Evolutionary conservation across 1,140 invertebrate species (phyloP).

Genomic region (Amyelois transitella): DNA sequence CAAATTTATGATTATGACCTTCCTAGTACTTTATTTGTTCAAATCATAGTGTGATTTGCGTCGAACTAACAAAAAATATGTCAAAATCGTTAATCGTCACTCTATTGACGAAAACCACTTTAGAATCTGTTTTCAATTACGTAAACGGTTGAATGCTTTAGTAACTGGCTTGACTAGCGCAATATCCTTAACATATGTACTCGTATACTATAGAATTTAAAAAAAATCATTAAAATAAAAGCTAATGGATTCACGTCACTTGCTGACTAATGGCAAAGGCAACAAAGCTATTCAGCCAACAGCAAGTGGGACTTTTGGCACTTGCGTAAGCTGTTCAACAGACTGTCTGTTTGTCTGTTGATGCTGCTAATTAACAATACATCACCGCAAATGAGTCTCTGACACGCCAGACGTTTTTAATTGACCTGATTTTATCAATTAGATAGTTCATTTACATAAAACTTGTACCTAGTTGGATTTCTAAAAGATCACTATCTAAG

Average conservation of each 20-base stretch:
- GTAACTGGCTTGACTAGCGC: no score
- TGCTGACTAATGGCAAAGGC: background rate
- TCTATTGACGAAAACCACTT: no score
- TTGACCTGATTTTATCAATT: conserved; percentile 12
- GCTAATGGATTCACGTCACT: background rate
- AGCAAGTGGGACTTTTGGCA: conserved; percentile 24
- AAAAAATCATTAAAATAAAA: background rate
- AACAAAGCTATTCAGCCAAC: conserved; percentile 1
- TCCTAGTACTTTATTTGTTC: no score
- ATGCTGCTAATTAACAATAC: conserved; percentile 28
- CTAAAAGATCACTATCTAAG: background rate
- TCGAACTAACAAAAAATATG: no score
- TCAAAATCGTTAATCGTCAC: no score
- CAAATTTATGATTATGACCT: no score
- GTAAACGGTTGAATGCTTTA: no score
- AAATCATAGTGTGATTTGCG: no score
- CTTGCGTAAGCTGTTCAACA: conserved; percentile 31
- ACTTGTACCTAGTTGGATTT: background rate
- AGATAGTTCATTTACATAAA: background rate
- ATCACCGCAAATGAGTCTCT: conserved; percentile 21
- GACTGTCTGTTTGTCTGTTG: conserved; percentile 18
- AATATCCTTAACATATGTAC: no score
- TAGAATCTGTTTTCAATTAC: no score
- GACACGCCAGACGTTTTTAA: conserved; percentile 6
- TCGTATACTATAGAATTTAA: background rate